Evolutionary conservation across 1,140 invertebrate genomes (phyloP).

Genomic region (Macrosteles quadrilineatus): DNA sequence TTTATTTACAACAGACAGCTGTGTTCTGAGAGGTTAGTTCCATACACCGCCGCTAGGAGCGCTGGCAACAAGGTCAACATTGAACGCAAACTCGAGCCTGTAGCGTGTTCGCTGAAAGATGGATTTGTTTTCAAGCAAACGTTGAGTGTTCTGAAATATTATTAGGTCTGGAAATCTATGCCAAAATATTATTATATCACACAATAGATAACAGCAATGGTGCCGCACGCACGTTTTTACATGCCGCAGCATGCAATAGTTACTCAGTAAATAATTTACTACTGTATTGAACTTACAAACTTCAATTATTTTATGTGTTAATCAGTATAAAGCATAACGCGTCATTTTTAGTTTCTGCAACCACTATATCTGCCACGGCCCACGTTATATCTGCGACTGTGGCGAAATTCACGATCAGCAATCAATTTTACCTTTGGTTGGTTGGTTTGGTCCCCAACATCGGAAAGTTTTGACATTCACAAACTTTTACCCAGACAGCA

Average conservation of each 20-base stretch:
- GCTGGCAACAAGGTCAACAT: constrained; percentile 29
- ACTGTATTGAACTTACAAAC: background rate
- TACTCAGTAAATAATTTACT: background rate
- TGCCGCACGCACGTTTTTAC: background rate
- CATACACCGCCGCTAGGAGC: constrained; percentile 1
- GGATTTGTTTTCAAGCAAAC: background rate
- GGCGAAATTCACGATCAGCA: no score
- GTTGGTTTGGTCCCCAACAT: no score
- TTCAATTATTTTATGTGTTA: no score
- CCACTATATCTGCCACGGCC: no score
- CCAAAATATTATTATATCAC: background rate
- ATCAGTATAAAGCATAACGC: no score
- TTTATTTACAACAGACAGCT: constrained; percentile 34
- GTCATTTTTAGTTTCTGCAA: no score
- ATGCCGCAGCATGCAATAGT: background rate
- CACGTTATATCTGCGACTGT: no score
- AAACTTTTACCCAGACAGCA: no score
- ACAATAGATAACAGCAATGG: background rate
- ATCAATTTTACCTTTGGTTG: no score
- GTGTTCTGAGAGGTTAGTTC: constrained; percentile 29
- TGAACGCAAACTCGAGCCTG: constrained; percentile 19
- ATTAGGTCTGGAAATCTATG: background rate
- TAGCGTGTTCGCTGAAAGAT: background rate
- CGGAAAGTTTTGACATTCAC: no score
- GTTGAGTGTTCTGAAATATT: background rate